These are phyloP conservation scores for Dryadula phaetusa DNA, from an alignment of 2,888 invertebrate species.

Conservation along the genomic window DNA sequence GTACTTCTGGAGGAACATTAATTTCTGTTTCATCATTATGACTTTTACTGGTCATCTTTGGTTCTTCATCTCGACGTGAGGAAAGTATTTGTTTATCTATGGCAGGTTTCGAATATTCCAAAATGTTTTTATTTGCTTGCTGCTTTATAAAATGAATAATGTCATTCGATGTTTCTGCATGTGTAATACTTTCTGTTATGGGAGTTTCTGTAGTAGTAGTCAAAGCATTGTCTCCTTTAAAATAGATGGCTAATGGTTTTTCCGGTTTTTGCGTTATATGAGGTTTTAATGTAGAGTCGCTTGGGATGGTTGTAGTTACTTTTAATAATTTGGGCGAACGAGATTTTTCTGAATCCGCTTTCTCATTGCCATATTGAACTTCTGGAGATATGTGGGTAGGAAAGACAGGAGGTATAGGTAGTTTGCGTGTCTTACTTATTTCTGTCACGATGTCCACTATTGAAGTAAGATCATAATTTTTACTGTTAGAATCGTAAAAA, in stretches of 20 bases:
- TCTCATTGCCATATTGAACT: constrained; percentile 81
- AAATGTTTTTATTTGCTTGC: constrained; percentile 52
- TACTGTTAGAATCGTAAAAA: constrained; percentile 72
- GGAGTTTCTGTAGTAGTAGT: constrained; percentile 56
- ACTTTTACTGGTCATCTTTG: constrained; percentile 43
- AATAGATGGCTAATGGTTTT: constrained; percentile 73
- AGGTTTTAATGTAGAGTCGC: constrained; percentile 72
- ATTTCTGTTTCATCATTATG: constrained; percentile 49
- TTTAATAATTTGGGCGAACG: constrained; percentile 66
- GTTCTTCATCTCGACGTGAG: constrained; percentile 3
- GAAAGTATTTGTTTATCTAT: constrained; percentile 14
- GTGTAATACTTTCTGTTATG: constrained; percentile 54
- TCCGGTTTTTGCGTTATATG: constrained; percentile 79
- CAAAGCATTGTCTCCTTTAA: constrained; percentile 62
- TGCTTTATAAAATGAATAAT: constrained; percentile 50
- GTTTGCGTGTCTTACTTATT: constrained; percentile 55
- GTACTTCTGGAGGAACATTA: constrained; percentile 55
- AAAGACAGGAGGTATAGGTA: constrained; percentile 70
- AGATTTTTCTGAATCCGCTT: constrained; percentile 67
- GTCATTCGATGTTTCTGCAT: constrained; percentile 66
- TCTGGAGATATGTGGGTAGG: constrained; percentile 77
- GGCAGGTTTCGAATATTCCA: constrained; percentile 38
- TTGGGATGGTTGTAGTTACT: constrained; percentile 51
- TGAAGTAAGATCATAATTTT: constrained; percentile 56
- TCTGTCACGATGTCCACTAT: constrained; percentile 56